A percentile compares a stretch with the other conserved stretches of the same genome.
phyloP scores from a whole-genome alignment of 2,113 vertebrate genomes.

The Melanerpes formicivorus region DNA sequence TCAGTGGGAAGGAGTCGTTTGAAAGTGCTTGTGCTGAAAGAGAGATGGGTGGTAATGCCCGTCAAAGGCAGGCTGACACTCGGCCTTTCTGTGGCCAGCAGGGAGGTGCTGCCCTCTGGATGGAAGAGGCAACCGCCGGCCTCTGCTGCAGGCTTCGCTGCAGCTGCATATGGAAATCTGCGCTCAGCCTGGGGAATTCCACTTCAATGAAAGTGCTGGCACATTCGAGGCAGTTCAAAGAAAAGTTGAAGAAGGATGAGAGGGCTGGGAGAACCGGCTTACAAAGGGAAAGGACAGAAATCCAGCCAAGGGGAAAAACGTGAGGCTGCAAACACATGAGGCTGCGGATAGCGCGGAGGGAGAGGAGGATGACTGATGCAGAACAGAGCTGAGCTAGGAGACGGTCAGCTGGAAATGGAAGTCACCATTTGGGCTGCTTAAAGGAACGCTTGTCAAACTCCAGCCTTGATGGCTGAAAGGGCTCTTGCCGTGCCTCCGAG shows the following conservation, averaged over 20 bases:
- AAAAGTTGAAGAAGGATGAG: constrained; percentile 68
- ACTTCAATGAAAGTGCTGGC: constrained; percentile 67
- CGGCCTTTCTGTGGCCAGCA: constrained; percentile 59
- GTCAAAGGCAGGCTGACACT: constrained; percentile 56
- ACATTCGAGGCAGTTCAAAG: constrained; percentile 70
- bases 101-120: constrained; percentile 66
- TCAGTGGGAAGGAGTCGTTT: constrained; percentile 56
- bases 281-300: constrained; percentile 69
- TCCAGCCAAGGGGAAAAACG: constrained; percentile 66
- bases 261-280: constrained; percentile 55
- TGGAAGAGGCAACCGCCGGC: constrained; percentile 21
- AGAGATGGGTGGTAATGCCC: constrained; percentile 64
- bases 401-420: constrained; percentile 53
- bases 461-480: neutral
- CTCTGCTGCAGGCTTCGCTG: neutral
- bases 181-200: constrained; percentile 65
- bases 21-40: constrained; percentile 64
- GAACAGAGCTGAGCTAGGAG: neutral
- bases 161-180: constrained; percentile 66
- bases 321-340: constrained; percentile 65
- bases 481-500: neutral
- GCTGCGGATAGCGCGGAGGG: neutral
- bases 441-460: constrained; percentile 21
- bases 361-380: constrained; percentile 19
- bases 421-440: neutral